Evolutionary conservation across 2,888 invertebrate species (phyloP).

Genomic region (Panopea generosa): DNA sequence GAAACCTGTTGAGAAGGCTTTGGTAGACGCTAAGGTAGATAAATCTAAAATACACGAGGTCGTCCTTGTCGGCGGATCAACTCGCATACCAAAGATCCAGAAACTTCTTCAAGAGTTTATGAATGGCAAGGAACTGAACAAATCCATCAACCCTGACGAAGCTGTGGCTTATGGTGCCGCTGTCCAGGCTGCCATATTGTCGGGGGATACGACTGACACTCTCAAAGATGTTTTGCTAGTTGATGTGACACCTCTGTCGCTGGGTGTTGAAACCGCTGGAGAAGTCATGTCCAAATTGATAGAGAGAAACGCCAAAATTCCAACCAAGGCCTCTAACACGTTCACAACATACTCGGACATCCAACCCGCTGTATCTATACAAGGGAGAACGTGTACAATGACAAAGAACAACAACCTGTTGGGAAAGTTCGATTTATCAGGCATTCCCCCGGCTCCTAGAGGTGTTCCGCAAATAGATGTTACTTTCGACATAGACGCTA

Average conservation of each 20-base stretch:
- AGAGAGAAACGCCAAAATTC: constrained; percentile 81
- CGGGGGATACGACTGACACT: constrained; percentile 93
- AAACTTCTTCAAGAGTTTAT: constrained; percentile 80
- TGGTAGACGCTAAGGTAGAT: constrained; percentile 92
- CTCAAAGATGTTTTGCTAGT: constrained; percentile 93
- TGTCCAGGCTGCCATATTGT: constrained; percentile 88
- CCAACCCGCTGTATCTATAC: constrained; percentile 86
- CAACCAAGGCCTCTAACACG: constrained; percentile 78
- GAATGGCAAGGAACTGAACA: constrained; percentile 77
- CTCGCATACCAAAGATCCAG: constrained; percentile 82
- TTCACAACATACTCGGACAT: constrained; percentile 97
- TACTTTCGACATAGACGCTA: constrained; percentile 93
- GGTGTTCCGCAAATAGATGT: constrained; percentile 86
- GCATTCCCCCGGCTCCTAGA: constrained; percentile 81
- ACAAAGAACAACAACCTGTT: constrained; percentile 94
- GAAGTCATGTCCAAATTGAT: constrained; percentile 79
- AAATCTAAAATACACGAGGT: too few relatives aligned
- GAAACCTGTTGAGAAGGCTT: constrained; percentile 92
- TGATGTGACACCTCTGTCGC: constrained; percentile 86
- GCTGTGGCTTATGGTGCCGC: constrained; percentile 91
- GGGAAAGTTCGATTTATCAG: constrained; percentile 78
- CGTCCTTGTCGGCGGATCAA: constrained; percentile 90
- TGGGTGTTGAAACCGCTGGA: constrained; percentile 88
- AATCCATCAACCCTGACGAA: constrained; percentile 95
- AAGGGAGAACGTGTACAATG: constrained; percentile 97